A percentile compares a stretch with the other conserved stretches of the same genome.
phyloP scores from a whole-genome alignment of 1,140 invertebrate species.

The Oscheius sp. region DNA sequence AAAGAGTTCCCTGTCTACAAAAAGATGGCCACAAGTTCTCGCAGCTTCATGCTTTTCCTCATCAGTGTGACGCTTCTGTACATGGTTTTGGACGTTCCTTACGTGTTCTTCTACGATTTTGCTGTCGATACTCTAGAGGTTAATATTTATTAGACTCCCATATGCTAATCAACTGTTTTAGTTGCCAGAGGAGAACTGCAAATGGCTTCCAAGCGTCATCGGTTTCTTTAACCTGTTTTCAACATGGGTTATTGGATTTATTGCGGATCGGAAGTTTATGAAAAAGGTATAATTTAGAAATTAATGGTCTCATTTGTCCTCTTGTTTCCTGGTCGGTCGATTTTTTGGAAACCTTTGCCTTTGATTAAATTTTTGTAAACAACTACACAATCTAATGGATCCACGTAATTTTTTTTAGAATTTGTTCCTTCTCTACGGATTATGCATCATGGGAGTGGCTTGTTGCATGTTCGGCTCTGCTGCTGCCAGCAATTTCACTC shows the following conservation, averaged over 20 bases:
- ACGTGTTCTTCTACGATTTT: conserved; percentile 25
- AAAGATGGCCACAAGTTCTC: neutral
- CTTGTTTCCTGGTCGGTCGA: too few relatives aligned
- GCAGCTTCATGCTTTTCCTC: neutral
- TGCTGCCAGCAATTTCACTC: too few relatives aligned
- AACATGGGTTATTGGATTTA: neutral
- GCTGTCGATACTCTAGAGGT: neutral
- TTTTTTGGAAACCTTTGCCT: too few relatives aligned
- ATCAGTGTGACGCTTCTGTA: conserved; percentile 1
- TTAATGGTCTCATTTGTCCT: too few relatives aligned
- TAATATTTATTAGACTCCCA: neutral
- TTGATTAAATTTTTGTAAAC: too few relatives aligned
- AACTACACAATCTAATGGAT: too few relatives aligned
- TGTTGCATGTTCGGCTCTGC: too few relatives aligned
- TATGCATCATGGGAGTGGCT: too few relatives aligned
- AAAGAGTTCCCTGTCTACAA: neutral
- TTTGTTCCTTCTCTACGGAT: too few relatives aligned
- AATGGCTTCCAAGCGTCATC: neutral
- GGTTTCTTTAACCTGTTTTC: neutral
- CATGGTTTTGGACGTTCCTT: conserved; percentile 10
- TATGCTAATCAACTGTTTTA: too few relatives aligned
- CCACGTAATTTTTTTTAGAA: too few relatives aligned
- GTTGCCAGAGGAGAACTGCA: neutral
- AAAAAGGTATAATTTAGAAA: neutral
- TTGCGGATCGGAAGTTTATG: neutral